These are phyloP conservation scores for Seriola rivoliana DNA, from an alignment of 2,113 vertebrate genomes.

Conservation along the genomic window DNA sequence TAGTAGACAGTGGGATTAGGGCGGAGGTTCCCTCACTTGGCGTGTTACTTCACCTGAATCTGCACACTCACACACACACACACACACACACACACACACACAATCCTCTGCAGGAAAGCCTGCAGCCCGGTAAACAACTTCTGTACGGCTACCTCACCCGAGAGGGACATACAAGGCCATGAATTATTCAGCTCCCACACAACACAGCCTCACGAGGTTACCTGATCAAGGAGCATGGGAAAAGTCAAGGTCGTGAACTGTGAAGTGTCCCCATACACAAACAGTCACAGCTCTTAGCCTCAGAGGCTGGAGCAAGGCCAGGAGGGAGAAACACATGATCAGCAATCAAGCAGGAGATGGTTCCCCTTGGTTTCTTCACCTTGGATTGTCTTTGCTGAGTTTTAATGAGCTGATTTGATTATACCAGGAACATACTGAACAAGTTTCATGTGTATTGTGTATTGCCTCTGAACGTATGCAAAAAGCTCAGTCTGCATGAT, in stretches of 20 bases:
- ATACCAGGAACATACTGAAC: not conserved
- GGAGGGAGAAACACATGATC: not conserved
- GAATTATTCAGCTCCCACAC: conserved; percentile 8
- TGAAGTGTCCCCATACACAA: not conserved
- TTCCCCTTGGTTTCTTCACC: not conserved
- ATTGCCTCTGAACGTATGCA: not conserved
- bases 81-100: too few species aligned
- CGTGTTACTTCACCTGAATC: conserved; percentile 21
- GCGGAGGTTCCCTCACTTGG: conserved; percentile 33
- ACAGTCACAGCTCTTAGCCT: not conserved
- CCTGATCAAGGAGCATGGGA: conserved; percentile 12
- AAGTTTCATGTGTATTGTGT: not conserved
- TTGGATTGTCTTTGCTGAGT: not conserved
- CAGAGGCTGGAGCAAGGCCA: not conserved
- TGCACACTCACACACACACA: not conserved
- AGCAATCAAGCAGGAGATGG: not conserved
- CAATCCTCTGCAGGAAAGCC: not conserved
- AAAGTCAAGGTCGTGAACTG: conserved; percentile 14
- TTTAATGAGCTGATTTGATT: not conserved
- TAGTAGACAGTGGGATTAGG: conserved; percentile 60
- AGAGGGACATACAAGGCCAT: not conserved
- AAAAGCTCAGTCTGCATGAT: not conserved
- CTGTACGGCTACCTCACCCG: not conserved
- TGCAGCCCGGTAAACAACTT: conserved; percentile 11
- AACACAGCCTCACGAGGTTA: not conserved